Percentiles rank a stretch among this genome's conserved stretches.
phyloP scores from a whole-genome alignment of 1,140 invertebrate genomes.

The Pissodes strobi region DNA sequence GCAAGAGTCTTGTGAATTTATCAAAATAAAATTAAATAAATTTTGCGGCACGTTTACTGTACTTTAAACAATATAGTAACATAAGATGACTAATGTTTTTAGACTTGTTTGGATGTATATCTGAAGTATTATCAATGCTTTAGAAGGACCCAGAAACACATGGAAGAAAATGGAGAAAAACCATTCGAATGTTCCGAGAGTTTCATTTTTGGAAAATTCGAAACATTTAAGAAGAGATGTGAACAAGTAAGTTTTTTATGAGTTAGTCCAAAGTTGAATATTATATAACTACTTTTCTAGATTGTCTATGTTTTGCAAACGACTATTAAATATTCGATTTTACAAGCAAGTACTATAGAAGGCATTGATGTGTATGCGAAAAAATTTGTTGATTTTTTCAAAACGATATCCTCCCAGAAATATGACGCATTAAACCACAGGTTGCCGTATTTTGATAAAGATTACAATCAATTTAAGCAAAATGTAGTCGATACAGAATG shows the following conservation, averaged over 20 bases:
- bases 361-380: conserved; percentile 73
- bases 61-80: too few species aligned
- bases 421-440: conserved; percentile 82
- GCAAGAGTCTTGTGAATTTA: too few species aligned
- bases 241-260: too few species aligned
- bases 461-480: conserved; percentile 77
- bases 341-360: conserved; percentile 72
- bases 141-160: conserved; percentile 66
- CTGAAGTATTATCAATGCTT: conserved; percentile 69
- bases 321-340: conserved; percentile 72
- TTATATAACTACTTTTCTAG: too few species aligned
- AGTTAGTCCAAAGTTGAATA: too few species aligned
- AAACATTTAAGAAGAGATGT: conserved; percentile 76
- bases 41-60: too few species aligned
- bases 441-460: conserved; percentile 71
- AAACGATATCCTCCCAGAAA: conserved; percentile 69
- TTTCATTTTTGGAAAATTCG: conserved; percentile 86
- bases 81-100: too few species aligned
- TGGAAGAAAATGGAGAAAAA: conserved; percentile 68
- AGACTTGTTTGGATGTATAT: conserved; percentile 69
- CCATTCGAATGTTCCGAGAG: conserved; percentile 83
- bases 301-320: conserved; percentile 78
- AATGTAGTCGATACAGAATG: conserved; percentile 71
- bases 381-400: conserved; percentile 70
- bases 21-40: too few species aligned